These are phyloP conservation scores for Zoanthus sansibaricus DNA, from an alignment of 92 coral and sea anemone species.

Conservation along the genomic window DNA sequence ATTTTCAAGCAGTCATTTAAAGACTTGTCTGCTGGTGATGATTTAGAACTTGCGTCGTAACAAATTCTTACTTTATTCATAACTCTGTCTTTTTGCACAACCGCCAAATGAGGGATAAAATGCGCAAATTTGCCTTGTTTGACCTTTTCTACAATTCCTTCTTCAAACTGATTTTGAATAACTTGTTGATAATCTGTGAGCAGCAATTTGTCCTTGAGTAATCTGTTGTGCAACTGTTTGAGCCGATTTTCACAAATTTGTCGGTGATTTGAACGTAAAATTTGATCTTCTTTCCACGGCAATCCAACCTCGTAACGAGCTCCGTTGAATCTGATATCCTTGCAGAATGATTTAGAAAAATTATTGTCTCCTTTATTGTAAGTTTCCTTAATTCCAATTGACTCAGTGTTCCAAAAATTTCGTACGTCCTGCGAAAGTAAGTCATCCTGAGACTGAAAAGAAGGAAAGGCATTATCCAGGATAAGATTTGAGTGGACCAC, in stretches of 20 bases:
- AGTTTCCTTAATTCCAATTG: too few species aligned
- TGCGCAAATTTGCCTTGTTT: constrained; percentile 32
- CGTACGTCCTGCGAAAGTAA: too few species aligned
- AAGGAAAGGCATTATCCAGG: too few species aligned
- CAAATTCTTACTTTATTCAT: constrained; percentile 36
- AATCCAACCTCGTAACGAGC: too few species aligned
- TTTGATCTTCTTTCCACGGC: too few species aligned
- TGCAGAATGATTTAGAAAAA: too few species aligned
- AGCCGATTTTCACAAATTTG: constrained; percentile 4
- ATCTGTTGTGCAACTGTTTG: background rate
- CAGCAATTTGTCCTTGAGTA: constrained; percentile 5
- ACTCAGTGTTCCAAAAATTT: too few species aligned
- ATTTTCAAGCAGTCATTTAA: constrained; percentile 45
- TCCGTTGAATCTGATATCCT: too few species aligned
- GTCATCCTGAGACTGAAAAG: too few species aligned
- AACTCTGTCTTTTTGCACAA: constrained; percentile 33
- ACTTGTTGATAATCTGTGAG: constrained; percentile 33
- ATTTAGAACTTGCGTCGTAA: constrained; percentile 43
- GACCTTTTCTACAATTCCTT: constrained; percentile 42
- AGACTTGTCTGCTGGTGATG: constrained; percentile 22
- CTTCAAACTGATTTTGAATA: constrained; percentile 38
- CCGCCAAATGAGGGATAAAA: constrained; percentile 43
- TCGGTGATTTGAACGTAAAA: constrained; percentile 17
- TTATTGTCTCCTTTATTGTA: too few species aligned
- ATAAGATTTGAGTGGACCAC: too few species aligned